Evolutionary conservation across 2,797 vertebrate species (phyloP).

Genomic region (Lycodopsis pacificus): DNA sequence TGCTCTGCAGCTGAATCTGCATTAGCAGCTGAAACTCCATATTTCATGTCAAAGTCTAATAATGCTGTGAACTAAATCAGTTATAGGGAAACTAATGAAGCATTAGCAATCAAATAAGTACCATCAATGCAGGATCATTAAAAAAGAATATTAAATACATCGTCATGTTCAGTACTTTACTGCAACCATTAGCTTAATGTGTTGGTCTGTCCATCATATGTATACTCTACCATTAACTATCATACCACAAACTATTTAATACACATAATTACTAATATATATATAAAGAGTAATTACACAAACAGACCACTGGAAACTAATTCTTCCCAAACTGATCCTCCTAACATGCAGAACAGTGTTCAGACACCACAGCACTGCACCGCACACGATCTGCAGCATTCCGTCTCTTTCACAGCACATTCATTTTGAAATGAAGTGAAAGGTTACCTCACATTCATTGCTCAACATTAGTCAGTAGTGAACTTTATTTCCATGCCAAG

Average conservation of each 20-base stretch:
- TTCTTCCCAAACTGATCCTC: not conserved
- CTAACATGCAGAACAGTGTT: not conserved
- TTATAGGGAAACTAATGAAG: not conserved
- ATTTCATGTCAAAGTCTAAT: not conserved
- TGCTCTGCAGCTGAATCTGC: not conserved
- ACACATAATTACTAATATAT: too few species aligned
- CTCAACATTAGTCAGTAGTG: conserved; percentile 34
- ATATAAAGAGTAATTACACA: not conserved
- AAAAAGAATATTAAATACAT: too few species aligned
- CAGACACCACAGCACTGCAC: not conserved
- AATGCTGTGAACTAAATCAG: not conserved
- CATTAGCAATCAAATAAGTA: not conserved
- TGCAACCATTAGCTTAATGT: not conserved
- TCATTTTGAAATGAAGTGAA: conserved; percentile 26
- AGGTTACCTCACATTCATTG: conserved; percentile 24
- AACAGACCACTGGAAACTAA: not conserved
- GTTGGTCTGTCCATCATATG: not conserved
- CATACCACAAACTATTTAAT: not conserved
- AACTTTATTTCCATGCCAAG: conserved; percentile 32
- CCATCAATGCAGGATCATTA: not conserved
- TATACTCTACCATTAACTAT: not conserved
- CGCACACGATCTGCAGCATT: not conserved
- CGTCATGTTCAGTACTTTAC: too few species aligned
- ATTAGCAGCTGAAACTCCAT: not conserved
- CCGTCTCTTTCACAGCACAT: conserved; percentile 7